Percentiles rank a stretch among this genome's conserved stretches.
These are phyloP conservation scores for Aethes cnicana DNA, from an alignment of 2,888 invertebrate species.

Conservation along the genomic window DNA sequence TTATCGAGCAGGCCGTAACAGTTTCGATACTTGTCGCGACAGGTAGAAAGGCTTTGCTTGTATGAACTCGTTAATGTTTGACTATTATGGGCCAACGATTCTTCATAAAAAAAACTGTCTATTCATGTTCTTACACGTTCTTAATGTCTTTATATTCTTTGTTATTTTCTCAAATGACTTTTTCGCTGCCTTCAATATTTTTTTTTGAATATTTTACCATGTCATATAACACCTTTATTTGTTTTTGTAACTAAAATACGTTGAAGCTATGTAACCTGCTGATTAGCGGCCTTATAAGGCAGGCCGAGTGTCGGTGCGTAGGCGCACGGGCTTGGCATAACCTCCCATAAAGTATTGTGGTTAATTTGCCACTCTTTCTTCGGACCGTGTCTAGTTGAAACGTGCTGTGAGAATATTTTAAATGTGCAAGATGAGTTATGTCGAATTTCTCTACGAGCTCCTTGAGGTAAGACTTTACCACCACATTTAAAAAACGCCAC, in stretches of 20 bases:
- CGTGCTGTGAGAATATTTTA: constrained; percentile 36
- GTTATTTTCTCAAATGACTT: constrained; percentile 1
- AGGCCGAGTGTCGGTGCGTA: constrained; percentile 58
- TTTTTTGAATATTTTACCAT: no score
- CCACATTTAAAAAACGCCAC: no score
- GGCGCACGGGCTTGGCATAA: constrained; percentile 66
- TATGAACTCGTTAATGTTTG: no score
- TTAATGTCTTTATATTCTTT: no score
- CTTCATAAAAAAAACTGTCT: no score
- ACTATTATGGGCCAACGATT: no score
- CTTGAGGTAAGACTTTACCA: constrained; percentile 72
- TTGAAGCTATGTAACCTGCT: constrained; percentile 42
- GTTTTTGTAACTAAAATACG: neutral
- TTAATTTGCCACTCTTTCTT: constrained; percentile 58
- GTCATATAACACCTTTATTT: no score
- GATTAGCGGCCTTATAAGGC: constrained; percentile 64
- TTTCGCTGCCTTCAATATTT: no score
- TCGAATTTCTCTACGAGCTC: constrained; percentile 69
- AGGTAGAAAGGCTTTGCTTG: constrained; percentile 15
- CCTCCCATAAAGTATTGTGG: constrained; percentile 53
- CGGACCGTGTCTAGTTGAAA: constrained; percentile 50
- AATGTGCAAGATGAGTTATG: constrained; percentile 59
- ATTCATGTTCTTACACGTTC: no score
- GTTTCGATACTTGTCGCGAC: constrained; percentile 28
- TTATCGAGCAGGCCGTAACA: constrained; percentile 3